Base-by-base conservation (phyloP, 2,797 vertebrate species). In the Caiman crocodilus region DNA sequence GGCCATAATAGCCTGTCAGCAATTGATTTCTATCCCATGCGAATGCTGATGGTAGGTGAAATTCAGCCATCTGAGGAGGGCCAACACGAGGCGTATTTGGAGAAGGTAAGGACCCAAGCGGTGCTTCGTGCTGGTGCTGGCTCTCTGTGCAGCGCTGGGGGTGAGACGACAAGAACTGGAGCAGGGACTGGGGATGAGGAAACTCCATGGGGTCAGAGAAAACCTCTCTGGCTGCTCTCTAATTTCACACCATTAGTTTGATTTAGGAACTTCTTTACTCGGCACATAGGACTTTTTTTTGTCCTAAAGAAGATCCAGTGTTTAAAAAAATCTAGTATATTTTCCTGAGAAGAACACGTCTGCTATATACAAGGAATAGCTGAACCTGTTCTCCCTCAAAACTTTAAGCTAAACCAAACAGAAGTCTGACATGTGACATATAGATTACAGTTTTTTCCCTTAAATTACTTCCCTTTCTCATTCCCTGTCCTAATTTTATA, bases 181-280 rank as follows among this genome's bases (percentile, higher is more conserved):
- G 80, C 8, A 42, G 57, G 18, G 18, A 42, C 59, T 26, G 71
- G 35, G 16, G 55, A 79, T 18, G 5, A 42, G 6, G 32, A 69
- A 76, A 21, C 15, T 63, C 13, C 42, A 56, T 16, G 6, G 69
- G 15, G 0, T 0, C 4, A 8, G 56, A 63, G 50, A 61, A 59
- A 20, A 16, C 42, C 1, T 0, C 42, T 77, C 55, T 25, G 23
- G 28, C 35, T 77, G 25, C 17, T 59, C 3, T 79, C 4, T 16
- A 25, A 13, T 61, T 65, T 42, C 67, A 78, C 0, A 6, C 13
- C 3, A 13, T 86, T 63, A 59, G 8, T 79, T 86, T 64, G 42
- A 32, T 50, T 78, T 1, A 77, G 6, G 75, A 88, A 35, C 23
- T 50, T 20, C 26, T 42, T 55, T 64, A 58, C 60, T 8, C 20